Conservation (phyloP, 2,113 vertebrate genomes). For the Phalacrocorax brasilianus region DNA sequence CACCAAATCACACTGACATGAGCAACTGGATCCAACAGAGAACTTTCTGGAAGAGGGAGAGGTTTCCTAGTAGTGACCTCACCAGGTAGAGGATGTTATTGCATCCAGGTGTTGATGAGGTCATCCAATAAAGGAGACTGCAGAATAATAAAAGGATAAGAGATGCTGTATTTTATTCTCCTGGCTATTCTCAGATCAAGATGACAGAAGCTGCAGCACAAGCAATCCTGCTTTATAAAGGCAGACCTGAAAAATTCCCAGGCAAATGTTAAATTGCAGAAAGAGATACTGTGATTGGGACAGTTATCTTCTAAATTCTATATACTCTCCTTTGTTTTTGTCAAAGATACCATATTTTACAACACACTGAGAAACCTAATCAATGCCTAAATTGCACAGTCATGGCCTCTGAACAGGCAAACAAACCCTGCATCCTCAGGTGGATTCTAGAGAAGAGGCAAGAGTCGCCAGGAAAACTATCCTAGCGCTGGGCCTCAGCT, state of each 20-base stretch:
- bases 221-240: slow-evolving; percentile 14
- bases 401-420: background rate
- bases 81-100: background rate
- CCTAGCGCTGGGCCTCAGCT: background rate
- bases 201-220: background rate
- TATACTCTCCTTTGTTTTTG: background rate
- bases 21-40: background rate
- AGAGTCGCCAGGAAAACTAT: background rate
- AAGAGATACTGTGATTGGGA: background rate
- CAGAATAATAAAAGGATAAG: background rate
- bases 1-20: background rate
- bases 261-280: background rate
- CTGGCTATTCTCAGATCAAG: slow-evolving; percentile 29
- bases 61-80: background rate
- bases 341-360: background rate
- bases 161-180: background rate
- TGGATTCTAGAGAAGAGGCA: background rate
- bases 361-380: background rate
- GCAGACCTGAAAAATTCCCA: background rate
- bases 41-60: background rate
- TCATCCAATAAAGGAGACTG: slow-evolving; percentile 31
- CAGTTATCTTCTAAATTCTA: background rate
- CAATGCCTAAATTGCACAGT: background rate
- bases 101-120: background rate
- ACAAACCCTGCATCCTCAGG: background rate